Conservation (phyloP, 1,140 invertebrate genomes). For the Bombus picipes region DNA sequence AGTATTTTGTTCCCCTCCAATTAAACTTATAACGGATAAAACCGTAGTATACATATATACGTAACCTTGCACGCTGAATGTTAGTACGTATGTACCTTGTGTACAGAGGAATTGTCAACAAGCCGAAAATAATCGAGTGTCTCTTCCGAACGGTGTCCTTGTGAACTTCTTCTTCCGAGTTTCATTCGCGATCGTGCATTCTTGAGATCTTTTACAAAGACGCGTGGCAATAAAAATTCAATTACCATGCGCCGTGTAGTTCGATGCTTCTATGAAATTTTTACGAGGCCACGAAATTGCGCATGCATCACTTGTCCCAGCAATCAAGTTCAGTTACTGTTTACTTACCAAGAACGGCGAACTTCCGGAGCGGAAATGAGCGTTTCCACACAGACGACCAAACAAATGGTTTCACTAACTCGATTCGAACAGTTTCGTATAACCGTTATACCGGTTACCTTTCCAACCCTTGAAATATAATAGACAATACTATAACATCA, state of each 20-base stretch:
- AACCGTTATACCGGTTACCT: neutral
- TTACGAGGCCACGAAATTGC: slow-evolving; percentile 7
- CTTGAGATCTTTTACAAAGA: neutral
- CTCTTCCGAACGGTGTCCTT: neutral
- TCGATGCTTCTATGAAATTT: slow-evolving; percentile 25
- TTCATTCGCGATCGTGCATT: neutral
- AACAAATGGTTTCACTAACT: neutral
- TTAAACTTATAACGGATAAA: neutral
- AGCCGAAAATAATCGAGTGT: neutral
- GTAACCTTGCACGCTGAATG: too few relatives aligned
- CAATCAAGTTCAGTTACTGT: slow-evolving; percentile 12
- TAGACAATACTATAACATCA: too few relatives aligned
- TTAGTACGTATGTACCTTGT: neutral
- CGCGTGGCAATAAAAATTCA: slow-evolving; percentile 11
- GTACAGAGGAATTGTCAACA: neutral
- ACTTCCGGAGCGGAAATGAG: slow-evolving; percentile 30
- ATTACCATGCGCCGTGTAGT: neutral
- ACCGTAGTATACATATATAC: neutral
- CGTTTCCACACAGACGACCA: neutral
- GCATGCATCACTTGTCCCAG: neutral
- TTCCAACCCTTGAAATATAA: too few relatives aligned
- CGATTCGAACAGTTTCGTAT: slow-evolving; percentile 16
- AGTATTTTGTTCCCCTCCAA: neutral
- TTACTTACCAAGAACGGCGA: neutral
- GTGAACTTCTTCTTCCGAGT: neutral